phyloP scores from a whole-genome alignment of 2,888 invertebrate genomes.

The Caenorhabditis drosophilae region DNA sequence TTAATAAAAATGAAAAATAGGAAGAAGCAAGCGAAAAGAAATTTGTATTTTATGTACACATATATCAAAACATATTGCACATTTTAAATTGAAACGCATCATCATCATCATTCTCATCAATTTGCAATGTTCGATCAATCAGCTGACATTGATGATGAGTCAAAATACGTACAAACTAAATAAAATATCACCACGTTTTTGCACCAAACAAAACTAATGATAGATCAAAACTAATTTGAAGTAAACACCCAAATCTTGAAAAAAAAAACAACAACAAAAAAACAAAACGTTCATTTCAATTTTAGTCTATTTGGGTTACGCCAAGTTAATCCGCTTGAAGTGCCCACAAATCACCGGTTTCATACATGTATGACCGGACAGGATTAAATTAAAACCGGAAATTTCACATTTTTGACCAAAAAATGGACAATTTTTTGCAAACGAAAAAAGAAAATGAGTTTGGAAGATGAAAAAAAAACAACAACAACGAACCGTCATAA shows the following conservation, averaged over 20 bases:
- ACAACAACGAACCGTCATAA: slow-evolving; percentile 31
- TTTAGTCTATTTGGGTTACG: too few relatives aligned
- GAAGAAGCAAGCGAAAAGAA: too few relatives aligned
- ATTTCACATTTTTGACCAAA: too few relatives aligned
- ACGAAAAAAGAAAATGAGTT: neutral
- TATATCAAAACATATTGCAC: neutral
- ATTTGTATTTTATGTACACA: neutral
- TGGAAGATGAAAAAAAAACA: neutral
- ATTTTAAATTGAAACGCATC: neutral
- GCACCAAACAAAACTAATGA: too few relatives aligned
- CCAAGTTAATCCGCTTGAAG: neutral
- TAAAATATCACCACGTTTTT: too few relatives aligned
- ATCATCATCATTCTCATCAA: neutral
- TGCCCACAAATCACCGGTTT: neutral
- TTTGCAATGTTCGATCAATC: neutral
- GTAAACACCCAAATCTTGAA: too few relatives aligned
- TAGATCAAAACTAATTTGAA: neutral
- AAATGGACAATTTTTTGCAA: too few relatives aligned
- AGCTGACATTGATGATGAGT: neutral
- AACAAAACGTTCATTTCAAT: too few relatives aligned
- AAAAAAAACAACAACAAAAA: too few relatives aligned
- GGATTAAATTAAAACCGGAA: too few relatives aligned
- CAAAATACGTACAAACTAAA: neutral
- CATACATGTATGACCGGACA: too few relatives aligned
- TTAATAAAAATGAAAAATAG: too few relatives aligned